Evolutionary conservation across 2,888 invertebrate species (phyloP), one percentile per base, ranked within the genome.

Genomic region (Oscheius sp.): DNA sequence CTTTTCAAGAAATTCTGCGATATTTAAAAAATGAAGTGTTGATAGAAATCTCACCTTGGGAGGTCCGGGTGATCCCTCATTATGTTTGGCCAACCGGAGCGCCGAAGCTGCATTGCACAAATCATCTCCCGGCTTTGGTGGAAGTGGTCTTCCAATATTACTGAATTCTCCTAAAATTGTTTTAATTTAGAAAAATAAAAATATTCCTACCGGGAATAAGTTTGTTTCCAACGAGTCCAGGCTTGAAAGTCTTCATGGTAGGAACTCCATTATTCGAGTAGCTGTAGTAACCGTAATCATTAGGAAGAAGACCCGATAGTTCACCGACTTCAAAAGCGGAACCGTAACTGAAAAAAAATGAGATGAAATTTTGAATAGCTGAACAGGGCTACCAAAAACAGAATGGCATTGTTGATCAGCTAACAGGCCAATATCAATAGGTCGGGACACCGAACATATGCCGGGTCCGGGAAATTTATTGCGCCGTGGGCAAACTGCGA

Each of bases 1-100:
- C n/a, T n/a, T n/a, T n/a, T n/a, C n/a, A n/a, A n/a, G n/a, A n/a
- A n/a, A n/a, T n/a, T n/a, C n/a, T n/a, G n/a, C n/a, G n/a, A n/a
- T n/a, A n/a, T n/a, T n/a, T n/a, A n/a, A n/a, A n/a, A n/a, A n/a
- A n/a, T n/a, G n/a, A n/a, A n/a, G n/a, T n/a, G n/a, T n/a, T n/a
- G n/a, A n/a, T n/a, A n/a, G n/a, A n/a, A 45, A 25, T 5, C 45
- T 2, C 17, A 67, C 67, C 57, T 42, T 23, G 10, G 58, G 45
- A 17, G 79, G 79, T 46, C 74, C 79, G 0, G 79, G 79, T 57
- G 75, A 75, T 29, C 76, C 75, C 17, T 79, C 76, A 52, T 71
- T 76, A 58, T 76, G 79, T 42, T 64, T 65, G 4, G 76, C 79
- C 25, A 79, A 65, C 42, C 78, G 57, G 63, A 70, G 73, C 23